These are phyloP conservation scores for Bactericera cockerelli DNA, from an alignment of 1,140 invertebrate genomes.

Conservation along the genomic window DNA sequence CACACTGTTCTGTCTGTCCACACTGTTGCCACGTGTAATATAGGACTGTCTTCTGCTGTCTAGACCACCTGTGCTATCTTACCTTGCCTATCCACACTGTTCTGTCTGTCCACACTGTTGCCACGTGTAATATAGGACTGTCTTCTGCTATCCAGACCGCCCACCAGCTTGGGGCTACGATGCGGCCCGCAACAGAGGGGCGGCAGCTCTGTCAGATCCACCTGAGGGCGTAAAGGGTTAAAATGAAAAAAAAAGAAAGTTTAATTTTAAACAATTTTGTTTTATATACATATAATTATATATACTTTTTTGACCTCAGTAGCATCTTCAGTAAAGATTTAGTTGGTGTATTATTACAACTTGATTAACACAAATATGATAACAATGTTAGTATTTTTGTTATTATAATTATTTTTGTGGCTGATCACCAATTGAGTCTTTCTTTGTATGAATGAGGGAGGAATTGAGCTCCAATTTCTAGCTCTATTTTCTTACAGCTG, in stretches of 20 bases:
- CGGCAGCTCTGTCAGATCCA: conserved; percentile 61
- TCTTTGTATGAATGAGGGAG: too few species aligned
- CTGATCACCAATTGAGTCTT: too few species aligned
- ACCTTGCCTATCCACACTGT: conserved; percentile 25
- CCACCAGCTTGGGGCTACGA: conserved; percentile 51
- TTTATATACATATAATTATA: background rate
- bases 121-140: conserved; percentile 37
- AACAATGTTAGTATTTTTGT: too few species aligned
- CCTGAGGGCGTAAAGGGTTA: conserved; percentile 32
- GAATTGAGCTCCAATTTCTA: too few species aligned
- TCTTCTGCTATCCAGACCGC: conserved; percentile 34
- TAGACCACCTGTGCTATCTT: too few species aligned
- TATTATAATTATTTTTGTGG: too few species aligned
- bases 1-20: too few species aligned
- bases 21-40: too few species aligned
- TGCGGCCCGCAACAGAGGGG: conserved; percentile 59
- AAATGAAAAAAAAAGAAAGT: conserved; percentile 15
- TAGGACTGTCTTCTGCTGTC: too few species aligned
- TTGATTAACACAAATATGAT: too few species aligned
- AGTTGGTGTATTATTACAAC: background rate
- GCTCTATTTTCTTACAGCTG: too few species aligned
- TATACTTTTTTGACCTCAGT: background rate
- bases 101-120: conserved; percentile 26
- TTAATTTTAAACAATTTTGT: background rate
- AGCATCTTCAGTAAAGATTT: background rate